A percentile compares a stretch with the other conserved stretches of the same genome.
phyloP scores from a whole-genome alignment of 2,113 vertebrate species.

The Paramormyrops kingsleyae region DNA sequence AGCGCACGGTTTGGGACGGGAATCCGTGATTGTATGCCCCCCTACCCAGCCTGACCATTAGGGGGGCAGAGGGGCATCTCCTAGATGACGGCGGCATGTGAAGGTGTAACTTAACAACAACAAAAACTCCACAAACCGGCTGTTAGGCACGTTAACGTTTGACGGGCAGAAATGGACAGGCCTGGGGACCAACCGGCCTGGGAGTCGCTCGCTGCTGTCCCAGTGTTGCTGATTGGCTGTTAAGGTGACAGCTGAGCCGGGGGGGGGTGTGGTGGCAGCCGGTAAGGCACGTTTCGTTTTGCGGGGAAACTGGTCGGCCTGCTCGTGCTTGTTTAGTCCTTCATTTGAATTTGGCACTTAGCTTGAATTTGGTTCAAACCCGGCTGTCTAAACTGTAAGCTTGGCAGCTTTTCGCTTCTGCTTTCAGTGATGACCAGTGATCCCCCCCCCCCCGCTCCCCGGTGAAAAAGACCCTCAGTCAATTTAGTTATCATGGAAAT shows the following conservation, averaged over 20 bases:
- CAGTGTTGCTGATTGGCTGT: not conserved
- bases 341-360: not conserved
- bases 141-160: not conserved
- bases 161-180: not conserved
- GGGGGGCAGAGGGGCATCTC: not conserved
- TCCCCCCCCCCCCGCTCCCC: not conserved
- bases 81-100: not conserved
- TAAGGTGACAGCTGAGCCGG: not conserved
- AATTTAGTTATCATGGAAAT: not conserved
- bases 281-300: not conserved
- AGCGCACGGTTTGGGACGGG: slow-evolving; percentile 17
- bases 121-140: not conserved
- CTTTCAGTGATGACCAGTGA: not conserved
- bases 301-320: not conserved
- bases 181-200: not conserved
- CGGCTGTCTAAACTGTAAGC: not conserved
- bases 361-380: slow-evolving; percentile 12
- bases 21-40: not conserved
- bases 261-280: not conserved
- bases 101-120: not conserved
- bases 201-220: not conserved
- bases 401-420: not conserved
- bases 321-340: not conserved
- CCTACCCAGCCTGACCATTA: not conserved
- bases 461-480: not conserved